These are phyloP conservation scores for Coreoperca whiteheadi DNA, from an alignment of 2,113 vertebrate species.

Conservation along the genomic window DNA sequence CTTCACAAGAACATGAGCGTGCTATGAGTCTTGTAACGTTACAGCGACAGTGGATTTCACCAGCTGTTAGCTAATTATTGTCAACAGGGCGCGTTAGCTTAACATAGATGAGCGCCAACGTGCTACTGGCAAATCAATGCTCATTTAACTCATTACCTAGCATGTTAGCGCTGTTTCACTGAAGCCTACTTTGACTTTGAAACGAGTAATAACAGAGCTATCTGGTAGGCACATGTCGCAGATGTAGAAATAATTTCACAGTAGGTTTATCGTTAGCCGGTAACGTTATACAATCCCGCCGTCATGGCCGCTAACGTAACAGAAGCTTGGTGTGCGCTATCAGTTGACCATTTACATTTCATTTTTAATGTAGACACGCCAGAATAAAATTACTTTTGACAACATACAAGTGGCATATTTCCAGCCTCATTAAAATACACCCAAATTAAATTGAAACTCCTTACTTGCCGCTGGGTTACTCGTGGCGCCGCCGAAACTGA, in stretches of 20 bases:
- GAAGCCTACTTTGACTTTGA: neutral
- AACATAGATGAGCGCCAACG: neutral
- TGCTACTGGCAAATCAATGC: too few relatives aligned
- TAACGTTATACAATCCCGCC: too few relatives aligned
- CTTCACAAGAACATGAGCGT: constrained; percentile 71
- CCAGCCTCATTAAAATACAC: accelerated
- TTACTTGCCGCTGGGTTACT: constrained; percentile 77
- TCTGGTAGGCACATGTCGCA: neutral
- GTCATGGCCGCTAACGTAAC: neutral
- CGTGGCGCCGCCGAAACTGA: constrained; percentile 83
- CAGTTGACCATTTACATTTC: neutral
- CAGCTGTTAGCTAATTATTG: neutral
- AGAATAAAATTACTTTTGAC: accelerated
- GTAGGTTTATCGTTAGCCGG: neutral
- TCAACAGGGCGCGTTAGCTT: neutral
- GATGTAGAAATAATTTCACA: neutral
- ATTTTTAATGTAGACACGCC: too few relatives aligned
- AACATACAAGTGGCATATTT: accelerated
- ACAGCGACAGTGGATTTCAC: neutral
- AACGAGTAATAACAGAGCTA: neutral
- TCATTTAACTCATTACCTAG: too few relatives aligned
- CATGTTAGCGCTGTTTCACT: neutral
- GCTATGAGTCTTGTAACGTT: constrained; percentile 21
- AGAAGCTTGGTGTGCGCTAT: neutral
- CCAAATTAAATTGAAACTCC: neutral